A percentile compares a stretch with the other conserved stretches of the same genome.
Conservation (phyloP, 2,888 invertebrate genomes). For the Drosophila meridionalis region DNA sequence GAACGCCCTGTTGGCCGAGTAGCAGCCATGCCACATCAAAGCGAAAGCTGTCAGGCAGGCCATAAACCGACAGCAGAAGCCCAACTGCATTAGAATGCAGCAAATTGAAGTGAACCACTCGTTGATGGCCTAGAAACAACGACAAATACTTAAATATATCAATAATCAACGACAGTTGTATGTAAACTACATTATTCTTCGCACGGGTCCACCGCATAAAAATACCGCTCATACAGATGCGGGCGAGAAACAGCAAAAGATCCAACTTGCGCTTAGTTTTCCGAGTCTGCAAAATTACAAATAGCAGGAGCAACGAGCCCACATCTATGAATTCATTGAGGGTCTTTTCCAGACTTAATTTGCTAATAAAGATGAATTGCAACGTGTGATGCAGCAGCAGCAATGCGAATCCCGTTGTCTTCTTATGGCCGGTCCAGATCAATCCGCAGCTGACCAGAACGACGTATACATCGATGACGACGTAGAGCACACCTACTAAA, state of each 20-base stretch:
- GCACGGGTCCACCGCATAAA: slow-evolving; percentile 9
- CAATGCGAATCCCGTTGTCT: slow-evolving; percentile 13
- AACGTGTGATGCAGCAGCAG: slow-evolving; percentile 37
- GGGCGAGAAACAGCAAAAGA: slow-evolving; percentile 4
- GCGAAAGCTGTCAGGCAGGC: slow-evolving; percentile 4
- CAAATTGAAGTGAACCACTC: slow-evolving; percentile 1
- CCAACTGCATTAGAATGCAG: slow-evolving; percentile 23
- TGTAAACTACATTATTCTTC: slow-evolving; percentile 22
- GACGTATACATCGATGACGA: slow-evolving; percentile 11
- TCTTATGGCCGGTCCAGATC: slow-evolving; percentile 1
- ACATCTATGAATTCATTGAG: slow-evolving; percentile 31
- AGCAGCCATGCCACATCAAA: slow-evolving; percentile 24
- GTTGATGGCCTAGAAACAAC: slow-evolving; percentile 7
- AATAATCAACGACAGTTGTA: not conserved
- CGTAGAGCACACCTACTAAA: slow-evolving; percentile 1
- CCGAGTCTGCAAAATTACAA: too few relatives aligned
- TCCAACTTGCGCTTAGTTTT: slow-evolving; percentile 6
- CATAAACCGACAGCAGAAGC: slow-evolving; percentile 25
- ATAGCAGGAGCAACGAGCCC: slow-evolving; percentile 43
- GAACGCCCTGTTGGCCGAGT: slow-evolving; percentile 3
- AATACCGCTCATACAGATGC: slow-evolving; percentile 24
- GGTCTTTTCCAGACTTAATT: slow-evolving; percentile 13
- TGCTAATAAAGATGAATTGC: slow-evolving; percentile 10
- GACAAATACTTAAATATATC: not conserved
- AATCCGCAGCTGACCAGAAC: slow-evolving; percentile 17